Evolutionary conservation across 2,113 vertebrate species (phyloP), one percentile per base, ranked within the genome.

Genomic region (Python bivittatus): DNA sequence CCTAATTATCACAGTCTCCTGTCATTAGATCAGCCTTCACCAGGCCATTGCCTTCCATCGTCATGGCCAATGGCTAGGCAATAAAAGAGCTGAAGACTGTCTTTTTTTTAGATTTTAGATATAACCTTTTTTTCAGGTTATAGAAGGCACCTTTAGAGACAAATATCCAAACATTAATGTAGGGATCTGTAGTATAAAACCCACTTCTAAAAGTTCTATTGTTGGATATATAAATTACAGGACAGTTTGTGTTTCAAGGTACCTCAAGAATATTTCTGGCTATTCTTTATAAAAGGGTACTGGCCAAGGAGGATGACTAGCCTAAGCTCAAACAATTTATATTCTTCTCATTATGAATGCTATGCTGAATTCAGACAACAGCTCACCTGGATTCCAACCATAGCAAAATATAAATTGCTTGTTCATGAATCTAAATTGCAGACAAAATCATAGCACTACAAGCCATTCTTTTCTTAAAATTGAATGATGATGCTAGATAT

Each of bases 341-440:
- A 61, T 20, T 68, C 56, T 87, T 85, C 12, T 64, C 53, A 85
- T 89, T 57, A 89, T 89, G 56, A 61, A 85, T 64, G 57, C 57
- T 33, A 58, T 42, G 89, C 0, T 4, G 44, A 48, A 13, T 1
- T 53, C n/a, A 0, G 58, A 27, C 33, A 42, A 56, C 42, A 89
- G 58, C 29, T 56, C 29, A 0, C 12, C 87, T 23, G 23, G 68
- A 54, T 0, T 2, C 56, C 87, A 38, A 5, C 20, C 85, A 87
- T 0, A 57, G 0, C 68, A 5, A 1, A 56, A 79, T 86, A 72
- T 33, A 64, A 84, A 2, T 2, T 44, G 86, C 12, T 92, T 20
- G 92, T 0, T 44, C 64, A 60, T 88, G 68, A 93, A 94, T 92
- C 7, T 72, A 93, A 96, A 94, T 95, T 94, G 57, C 42, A 38